A percentile compares a stretch with the other conserved stretches of the same genome.
Evolutionary conservation across 2,797 vertebrate genomes (phyloP).

Genomic region (Dipus sagitta): DNA sequence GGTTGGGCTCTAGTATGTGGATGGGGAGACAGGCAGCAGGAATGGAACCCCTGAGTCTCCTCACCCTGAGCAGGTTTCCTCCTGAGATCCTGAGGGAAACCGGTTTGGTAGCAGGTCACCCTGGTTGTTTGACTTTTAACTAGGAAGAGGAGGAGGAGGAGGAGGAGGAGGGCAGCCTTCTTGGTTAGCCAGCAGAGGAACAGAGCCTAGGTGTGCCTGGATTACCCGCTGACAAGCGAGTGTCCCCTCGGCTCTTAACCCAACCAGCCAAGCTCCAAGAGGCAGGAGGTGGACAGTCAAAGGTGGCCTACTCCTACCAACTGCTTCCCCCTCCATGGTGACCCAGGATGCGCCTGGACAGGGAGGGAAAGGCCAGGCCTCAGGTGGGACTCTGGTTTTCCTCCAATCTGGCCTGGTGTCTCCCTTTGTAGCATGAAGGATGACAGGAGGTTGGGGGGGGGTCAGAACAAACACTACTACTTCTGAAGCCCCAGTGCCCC

Average conservation of each 20-base stretch:
- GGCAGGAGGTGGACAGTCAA: not conserved
- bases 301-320: not conserved
- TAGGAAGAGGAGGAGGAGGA: not conserved
- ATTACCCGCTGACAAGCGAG: not conserved
- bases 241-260: no score
- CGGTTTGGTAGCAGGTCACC: slow-evolving; percentile 72
- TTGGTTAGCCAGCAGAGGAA: not conserved
- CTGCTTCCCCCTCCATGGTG: not conserved
- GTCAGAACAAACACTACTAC: not conserved
- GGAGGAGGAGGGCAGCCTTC: not conserved
- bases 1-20: not conserved
- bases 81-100: slow-evolving; percentile 42
- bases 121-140: slow-evolving; percentile 57
- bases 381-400: not conserved
- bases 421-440: not conserved
- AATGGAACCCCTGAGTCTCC: not conserved
- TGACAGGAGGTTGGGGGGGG: not conserved
- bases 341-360: not conserved
- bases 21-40: not conserved
- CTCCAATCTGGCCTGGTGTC: not conserved
- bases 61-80: not conserved
- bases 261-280: not conserved
- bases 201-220: not conserved
- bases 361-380: not conserved
- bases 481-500: not conserved